Evolutionary conservation across 1,140 invertebrate species (phyloP).

Genomic region (Galendromus occidentalis): DNA sequence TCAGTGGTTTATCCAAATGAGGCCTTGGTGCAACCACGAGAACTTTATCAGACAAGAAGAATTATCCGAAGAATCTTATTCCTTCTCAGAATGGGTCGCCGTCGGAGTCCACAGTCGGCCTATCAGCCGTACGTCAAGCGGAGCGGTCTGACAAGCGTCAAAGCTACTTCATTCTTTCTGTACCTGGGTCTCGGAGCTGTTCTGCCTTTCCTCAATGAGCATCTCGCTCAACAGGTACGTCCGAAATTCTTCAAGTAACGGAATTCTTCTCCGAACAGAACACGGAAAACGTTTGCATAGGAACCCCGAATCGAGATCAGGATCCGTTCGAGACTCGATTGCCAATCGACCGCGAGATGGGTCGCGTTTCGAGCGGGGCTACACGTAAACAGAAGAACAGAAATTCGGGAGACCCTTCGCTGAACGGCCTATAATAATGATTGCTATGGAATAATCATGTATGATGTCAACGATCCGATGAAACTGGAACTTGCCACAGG

Average conservation of each 20-base stretch:
- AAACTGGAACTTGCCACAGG: background rate
- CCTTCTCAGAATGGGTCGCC: too few species aligned
- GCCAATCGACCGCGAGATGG: background rate
- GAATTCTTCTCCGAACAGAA: too few species aligned
- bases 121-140: background rate
- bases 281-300: too few species aligned
- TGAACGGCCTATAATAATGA: background rate
- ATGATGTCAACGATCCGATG: too few species aligned
- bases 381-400: background rate
- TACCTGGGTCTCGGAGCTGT: background rate
- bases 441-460: background rate
- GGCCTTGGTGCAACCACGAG: too few species aligned
- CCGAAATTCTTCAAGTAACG: too few species aligned
- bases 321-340: background rate
- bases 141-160: background rate
- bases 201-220: background rate
- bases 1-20: too few species aligned
- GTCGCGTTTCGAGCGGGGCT: background rate
- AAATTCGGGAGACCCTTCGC: background rate
- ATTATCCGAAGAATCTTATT: too few species aligned
- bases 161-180: background rate
- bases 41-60: too few species aligned
- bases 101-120: too few species aligned
- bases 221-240: background rate
- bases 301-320: background rate